Conservation (phyloP, 2,113 vertebrate genomes). For the chimpanzee (Pan troglodytes) region DNA sequence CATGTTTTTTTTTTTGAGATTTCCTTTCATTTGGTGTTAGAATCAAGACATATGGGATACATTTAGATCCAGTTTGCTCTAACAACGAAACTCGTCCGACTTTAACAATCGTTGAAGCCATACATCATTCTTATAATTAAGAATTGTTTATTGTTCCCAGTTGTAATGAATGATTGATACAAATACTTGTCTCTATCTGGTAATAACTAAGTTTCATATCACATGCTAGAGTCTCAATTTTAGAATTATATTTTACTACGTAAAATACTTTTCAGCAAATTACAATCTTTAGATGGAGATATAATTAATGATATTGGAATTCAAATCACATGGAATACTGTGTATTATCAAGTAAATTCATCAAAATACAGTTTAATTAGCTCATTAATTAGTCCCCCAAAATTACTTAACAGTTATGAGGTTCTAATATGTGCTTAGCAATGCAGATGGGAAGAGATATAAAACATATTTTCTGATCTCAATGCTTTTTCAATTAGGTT, state of each 20-base stretch:
- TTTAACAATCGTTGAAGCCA: slow-evolving; percentile 77
- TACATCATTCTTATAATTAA: slow-evolving; percentile 72
- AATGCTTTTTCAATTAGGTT: neutral
- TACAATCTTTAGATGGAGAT: neutral
- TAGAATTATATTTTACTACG: slow-evolving; percentile 13
- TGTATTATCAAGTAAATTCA: neutral
- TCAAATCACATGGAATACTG: neutral
- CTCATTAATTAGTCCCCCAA: neutral
- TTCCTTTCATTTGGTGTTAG: slow-evolving; percentile 49
- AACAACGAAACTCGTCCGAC: slow-evolving; percentile 64
- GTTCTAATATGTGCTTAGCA: neutral
- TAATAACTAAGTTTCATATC: neutral
- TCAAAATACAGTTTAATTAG: neutral
- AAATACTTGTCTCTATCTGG: slow-evolving; percentile 44
- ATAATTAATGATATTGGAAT: neutral
- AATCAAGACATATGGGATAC: slow-evolving; percentile 78
- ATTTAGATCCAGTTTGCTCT: slow-evolving; percentile 74
- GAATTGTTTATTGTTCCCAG: slow-evolving; percentile 69
- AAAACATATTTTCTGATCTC: neutral
- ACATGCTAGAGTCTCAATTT: neutral
- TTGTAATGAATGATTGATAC: slow-evolving; percentile 40
- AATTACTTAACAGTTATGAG: neutral
- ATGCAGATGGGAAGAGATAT: neutral
- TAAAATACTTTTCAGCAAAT: slow-evolving; percentile 6
- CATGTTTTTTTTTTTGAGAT: slow-evolving; percentile 47